Base-by-base conservation (phyloP, 2,797 vertebrate species). In the Spinibarbus caldwelli region DNA sequence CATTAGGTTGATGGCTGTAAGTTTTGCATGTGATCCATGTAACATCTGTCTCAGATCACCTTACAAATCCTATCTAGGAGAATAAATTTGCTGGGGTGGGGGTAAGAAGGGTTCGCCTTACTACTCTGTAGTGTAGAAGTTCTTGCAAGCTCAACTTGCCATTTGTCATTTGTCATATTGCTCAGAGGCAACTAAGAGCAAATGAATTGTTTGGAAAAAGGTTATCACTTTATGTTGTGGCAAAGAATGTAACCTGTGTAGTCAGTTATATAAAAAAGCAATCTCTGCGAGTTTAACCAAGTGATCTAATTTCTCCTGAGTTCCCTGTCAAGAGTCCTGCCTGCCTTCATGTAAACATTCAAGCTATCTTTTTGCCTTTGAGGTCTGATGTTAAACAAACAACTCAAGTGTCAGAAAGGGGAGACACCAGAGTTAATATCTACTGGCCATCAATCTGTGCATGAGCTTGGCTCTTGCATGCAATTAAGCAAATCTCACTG, bases 41-140 rank as follows among this genome's bases (percentile, higher is more conserved):
- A 83, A 84, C 86, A 87, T 87, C 86, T 85, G 86, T 86, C 70
- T 54, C 9, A 19, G 52, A 83, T 85, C 75, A 49, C 45, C 29
- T 88, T 87, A 88, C 85, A 26, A 23, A 47, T 57, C 64, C 83
- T 54, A 38, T 84, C 72, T 43, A 67, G 54, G 34, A 47, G 57
- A 64, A 82, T 79, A 41, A 19, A 86, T 89, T 73, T 73, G 78
- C 73, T 70, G 66, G 71, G 31, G 47, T 70, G 47, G 17, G 78
- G 31, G 59, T 52, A 72, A 73, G 62, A 80, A 79, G 9, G 19
- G 70, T 85, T 87, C 36, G 1, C 17, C 31, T 85, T 88, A 75
- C 79, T 34, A 6, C 41, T 41, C 68, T 66, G 29, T 64, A 68
- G n/a, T 70, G 41, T 52, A 38, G 38, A 70, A 78, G 77, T 82